Base-by-base conservation (phyloP, 2,888 invertebrate species). In the Lasius fuliginosus region DNA sequence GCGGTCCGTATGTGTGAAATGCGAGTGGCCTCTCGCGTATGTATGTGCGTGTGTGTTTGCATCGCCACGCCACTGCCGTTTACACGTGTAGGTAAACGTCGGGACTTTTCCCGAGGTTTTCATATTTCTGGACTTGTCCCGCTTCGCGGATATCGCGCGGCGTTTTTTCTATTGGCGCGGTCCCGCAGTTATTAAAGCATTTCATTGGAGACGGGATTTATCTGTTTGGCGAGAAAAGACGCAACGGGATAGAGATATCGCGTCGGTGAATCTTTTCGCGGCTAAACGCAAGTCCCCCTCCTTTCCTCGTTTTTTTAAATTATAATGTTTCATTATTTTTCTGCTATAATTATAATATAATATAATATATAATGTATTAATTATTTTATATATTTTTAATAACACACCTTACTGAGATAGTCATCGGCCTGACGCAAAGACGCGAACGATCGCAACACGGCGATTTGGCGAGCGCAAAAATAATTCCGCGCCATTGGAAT, bases 401-500 rank as follows among this genome's bases (percentile, higher is more conserved):
- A 49, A 81, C 36, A 81, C 36, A 46, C 11, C 56, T 6, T 42
- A 42, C 36, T 27, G 71, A 30, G 53, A 81, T 71, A 49, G 33
- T 23, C 46, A 46, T 58, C 58, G 58, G 30, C 23, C 33, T 18
- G 60, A 46, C 60, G 69, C 68, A 77, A 60, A 42, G 81, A 82
- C 46, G 62, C 49, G 36, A 81, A 62, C 60, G 81, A 82, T 79
- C 46, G 46, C 30, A 27, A 58, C 42, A 53, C 42, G n/a, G 60
- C 8, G 27, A 74, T 33, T 30, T 33, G 65, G 53, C 62, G 79
- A 62, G 81, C 86, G 27, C n/a, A 49, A 85, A 89, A 87, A 85
- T 89, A 89, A 87, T 86, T 46, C 27, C 60, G 27, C 60, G 87
- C 3, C 5, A 49, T 53, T 60, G 86, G 74, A 89, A 89, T 83